Evolutionary conservation across 2,797 vertebrate genomes (phyloP).

Genomic region (Podargus strigoides): DNA sequence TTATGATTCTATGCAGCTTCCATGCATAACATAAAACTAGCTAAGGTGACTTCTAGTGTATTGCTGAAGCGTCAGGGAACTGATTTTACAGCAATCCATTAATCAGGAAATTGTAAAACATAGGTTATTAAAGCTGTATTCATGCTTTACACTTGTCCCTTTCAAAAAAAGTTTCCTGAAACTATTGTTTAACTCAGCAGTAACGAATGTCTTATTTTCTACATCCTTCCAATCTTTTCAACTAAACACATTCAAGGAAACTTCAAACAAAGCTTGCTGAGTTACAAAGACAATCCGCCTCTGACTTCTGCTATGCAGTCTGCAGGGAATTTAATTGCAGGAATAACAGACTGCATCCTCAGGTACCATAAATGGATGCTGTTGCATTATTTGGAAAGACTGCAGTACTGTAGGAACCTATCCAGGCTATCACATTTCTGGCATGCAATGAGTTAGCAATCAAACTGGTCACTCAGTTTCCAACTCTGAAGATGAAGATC

Average conservation of each 20-base stretch:
- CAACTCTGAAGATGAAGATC: not conserved
- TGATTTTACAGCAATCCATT: not conserved
- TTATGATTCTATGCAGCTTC: not conserved
- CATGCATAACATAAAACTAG: not conserved
- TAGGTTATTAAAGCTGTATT: not conserved
- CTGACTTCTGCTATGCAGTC: not conserved
- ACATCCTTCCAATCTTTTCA: not conserved
- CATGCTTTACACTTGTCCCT: not conserved
- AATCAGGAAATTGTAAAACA: conserved; percentile 5
- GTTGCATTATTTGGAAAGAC: not conserved
- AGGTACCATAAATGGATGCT: not conserved
- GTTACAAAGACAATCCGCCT: not conserved
- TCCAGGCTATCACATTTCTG: not conserved
- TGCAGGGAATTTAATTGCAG: not conserved
- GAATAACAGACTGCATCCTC: not conserved
- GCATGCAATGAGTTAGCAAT: not conserved
- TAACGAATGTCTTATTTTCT: not conserved
- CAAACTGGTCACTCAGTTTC: not conserved
- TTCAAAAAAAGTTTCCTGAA: not conserved
- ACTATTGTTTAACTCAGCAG: not conserved
- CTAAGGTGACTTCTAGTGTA: not conserved
- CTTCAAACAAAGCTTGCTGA: not conserved
- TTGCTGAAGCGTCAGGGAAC: not conserved
- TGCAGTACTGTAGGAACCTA: not conserved
- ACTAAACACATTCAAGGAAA: not conserved